phyloP scores from a whole-genome alignment of 1,140 invertebrate species.

The Galleria mellonella region DNA sequence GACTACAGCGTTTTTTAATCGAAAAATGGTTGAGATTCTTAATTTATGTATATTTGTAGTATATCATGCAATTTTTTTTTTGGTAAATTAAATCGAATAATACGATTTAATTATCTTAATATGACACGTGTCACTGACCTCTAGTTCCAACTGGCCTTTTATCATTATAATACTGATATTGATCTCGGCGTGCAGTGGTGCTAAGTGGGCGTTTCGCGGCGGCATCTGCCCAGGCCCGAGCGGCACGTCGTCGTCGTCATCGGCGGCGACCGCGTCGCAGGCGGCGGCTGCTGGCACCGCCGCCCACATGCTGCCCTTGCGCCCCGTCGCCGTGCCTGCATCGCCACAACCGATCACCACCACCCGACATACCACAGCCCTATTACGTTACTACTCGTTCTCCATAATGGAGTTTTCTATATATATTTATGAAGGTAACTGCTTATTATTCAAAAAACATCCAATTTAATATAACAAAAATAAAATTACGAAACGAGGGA shows the following conservation, averaged over 20 bases:
- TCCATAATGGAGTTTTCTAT: background rate
- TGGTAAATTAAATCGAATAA: too few species aligned
- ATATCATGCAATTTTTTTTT: too few species aligned
- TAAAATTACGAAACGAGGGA: conserved; percentile 40
- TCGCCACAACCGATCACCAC: conserved; percentile 20
- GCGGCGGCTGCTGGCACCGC: conserved; percentile 56
- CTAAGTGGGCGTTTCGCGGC: conserved; percentile 81
- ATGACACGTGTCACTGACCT: conserved; percentile 72
- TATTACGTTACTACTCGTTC: background rate
- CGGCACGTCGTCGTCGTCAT: conserved; percentile 63
- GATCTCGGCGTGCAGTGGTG: conserved; percentile 84
- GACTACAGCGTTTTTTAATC: too few species aligned
- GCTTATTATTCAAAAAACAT: conserved; percentile 7
- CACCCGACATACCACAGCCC: conserved; percentile 7
- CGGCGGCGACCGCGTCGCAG: conserved; percentile 43
- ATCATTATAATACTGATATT: conserved; percentile 91
- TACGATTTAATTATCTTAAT: too few species aligned
- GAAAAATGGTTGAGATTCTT: too few species aligned
- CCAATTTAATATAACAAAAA: conserved; percentile 29
- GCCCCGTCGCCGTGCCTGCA: conserved; percentile 60
- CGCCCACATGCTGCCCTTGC: conserved; percentile 73
- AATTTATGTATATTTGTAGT: too few species aligned
- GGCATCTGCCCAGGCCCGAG: conserved; percentile 86
- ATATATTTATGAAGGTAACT: background rate
- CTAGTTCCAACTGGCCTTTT: conserved; percentile 93